A percentile compares a stretch with the other conserved stretches of the same genome.
Conservation (phyloP, 2,797 vertebrate species). For the Gila robusta region DNA sequence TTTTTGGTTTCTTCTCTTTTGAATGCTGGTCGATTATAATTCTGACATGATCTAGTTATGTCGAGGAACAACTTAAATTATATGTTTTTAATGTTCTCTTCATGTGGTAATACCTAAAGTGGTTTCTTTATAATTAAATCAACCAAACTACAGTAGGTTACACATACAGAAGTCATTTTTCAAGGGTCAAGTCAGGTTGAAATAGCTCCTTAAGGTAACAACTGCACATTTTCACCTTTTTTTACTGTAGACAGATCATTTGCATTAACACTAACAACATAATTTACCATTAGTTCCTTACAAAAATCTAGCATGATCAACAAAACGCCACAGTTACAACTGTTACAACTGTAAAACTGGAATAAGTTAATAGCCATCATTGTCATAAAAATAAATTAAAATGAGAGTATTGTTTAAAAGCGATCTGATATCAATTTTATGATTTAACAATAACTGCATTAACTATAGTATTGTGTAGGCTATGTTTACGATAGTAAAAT, state of each 20-base stretch:
- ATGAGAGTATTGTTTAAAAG: neutral
- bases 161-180: neutral
- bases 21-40: neutral
- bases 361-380: neutral
- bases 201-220: neutral
- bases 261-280: neutral
- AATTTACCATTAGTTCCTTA: neutral
- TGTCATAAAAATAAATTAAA: neutral
- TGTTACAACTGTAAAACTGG: neutral
- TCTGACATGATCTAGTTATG: neutral
- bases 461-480: neutral
- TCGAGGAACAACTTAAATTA: neutral
- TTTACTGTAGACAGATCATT: neutral
- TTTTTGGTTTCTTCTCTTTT: neutral
- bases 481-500: neutral
- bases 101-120: neutral
- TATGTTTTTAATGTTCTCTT: neutral
- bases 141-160: constrained; percentile 2
- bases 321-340: neutral
- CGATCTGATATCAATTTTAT: neutral
- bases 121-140: neutral
- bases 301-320: neutral
- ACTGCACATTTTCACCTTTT: neutral
- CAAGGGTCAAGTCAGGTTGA: neutral
- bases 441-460: neutral